phyloP scores from a whole-genome alignment of 92 coral and sea anemone genomes.

The Umimayanthus chanpuru region DNA sequence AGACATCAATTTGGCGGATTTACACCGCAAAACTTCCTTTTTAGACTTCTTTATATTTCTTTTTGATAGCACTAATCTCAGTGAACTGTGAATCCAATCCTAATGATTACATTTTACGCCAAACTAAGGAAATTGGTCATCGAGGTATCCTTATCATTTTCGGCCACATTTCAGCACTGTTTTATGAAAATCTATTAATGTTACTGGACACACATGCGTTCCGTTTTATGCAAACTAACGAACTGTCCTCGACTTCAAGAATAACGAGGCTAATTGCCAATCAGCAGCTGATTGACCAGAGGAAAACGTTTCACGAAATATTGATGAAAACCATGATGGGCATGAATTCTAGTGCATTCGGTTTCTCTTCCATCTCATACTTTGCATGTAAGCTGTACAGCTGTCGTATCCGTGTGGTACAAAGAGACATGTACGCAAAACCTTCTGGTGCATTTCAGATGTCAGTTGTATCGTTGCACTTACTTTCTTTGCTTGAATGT shows the following conservation, averaged over 20 bases:
- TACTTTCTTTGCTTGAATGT: no score
- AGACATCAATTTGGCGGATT: slow-evolving; percentile 11
- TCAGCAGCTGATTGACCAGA: neutral
- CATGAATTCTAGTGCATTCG: no score
- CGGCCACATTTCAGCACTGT: neutral
- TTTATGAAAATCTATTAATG: slow-evolving; percentile 12
- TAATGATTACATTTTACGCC: neutral
- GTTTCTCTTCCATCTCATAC: no score
- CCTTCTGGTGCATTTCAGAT: no score
- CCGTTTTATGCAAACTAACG: neutral
- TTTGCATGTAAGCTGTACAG: no score
- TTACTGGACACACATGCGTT: neutral
- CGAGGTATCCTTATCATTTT: neutral
- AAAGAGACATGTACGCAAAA: no score
- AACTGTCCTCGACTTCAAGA: neutral
- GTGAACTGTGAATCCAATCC: neutral
- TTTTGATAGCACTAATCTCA: neutral
- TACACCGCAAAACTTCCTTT: slow-evolving; percentile 10
- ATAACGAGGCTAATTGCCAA: neutral
- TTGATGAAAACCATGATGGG: neutral
- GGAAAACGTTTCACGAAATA: neutral
- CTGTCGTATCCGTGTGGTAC: no score
- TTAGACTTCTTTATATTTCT: neutral
- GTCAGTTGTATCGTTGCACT: no score
- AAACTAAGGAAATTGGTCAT: slow-evolving; percentile 22